phyloP scores from a whole-genome alignment of 2,113 vertebrate genomes.

The Mobula hypostoma region DNA sequence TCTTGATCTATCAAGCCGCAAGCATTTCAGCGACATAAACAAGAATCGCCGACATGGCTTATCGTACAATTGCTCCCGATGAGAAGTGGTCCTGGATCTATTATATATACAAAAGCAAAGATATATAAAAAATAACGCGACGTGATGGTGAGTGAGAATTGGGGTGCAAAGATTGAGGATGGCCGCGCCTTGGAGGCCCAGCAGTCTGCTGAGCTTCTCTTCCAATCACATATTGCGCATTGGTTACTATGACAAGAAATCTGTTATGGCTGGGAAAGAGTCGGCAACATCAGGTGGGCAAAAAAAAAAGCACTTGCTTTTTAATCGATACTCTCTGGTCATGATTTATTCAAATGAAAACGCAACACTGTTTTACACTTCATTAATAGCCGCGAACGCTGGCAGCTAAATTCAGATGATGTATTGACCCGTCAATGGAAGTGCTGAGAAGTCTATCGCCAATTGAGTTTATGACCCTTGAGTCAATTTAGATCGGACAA shows the following conservation, averaged over 20 bases:
- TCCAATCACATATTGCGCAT: conserved; percentile 27
- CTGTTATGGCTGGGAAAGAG: too few relatives aligned
- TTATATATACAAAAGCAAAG: not conserved
- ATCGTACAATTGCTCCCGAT: not conserved
- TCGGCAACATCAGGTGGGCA: conserved; percentile 15
- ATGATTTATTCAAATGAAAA: conserved; percentile 1
- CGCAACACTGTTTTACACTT: not conserved
- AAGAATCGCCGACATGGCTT: not conserved
- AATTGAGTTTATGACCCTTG: not conserved
- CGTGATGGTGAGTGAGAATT: not conserved
- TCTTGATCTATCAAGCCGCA: not conserved
- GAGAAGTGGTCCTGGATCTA: not conserved
- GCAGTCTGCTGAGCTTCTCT: conserved; percentile 1
- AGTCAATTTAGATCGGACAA: not conserved
- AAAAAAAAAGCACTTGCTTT: not conserved
- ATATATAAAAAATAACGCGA: not conserved
- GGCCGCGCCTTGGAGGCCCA: conserved; percentile 6
- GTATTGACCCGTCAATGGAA: not conserved
- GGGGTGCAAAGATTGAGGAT: not conserved
- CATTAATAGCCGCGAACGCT: not conserved
- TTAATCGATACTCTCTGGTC: not conserved
- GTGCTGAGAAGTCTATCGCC: not conserved
- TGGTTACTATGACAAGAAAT: conserved; percentile 16
- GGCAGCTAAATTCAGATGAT: not conserved
- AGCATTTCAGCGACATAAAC: not conserved